Evolutionary conservation across 2,888 invertebrate genomes (phyloP).

Genomic region (Matsumyia berberina): DNA sequence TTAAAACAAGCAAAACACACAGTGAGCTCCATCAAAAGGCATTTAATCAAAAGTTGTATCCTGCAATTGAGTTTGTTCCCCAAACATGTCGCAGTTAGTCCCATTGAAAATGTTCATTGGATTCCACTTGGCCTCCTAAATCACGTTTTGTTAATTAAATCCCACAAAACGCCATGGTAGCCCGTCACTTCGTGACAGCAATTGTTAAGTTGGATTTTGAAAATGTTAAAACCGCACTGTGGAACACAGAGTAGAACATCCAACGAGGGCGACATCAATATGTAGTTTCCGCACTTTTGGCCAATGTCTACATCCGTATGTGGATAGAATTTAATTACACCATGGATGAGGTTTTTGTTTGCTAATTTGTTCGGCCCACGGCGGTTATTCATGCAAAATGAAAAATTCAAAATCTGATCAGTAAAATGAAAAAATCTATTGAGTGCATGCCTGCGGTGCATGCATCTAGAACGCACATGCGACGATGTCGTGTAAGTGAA

Average conservation of each 20-base stretch:
- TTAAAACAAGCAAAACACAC: slow-evolving; percentile 10
- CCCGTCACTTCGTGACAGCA: slow-evolving; percentile 19
- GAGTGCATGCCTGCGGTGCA: not conserved
- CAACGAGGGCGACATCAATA: no score
- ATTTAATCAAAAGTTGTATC: slow-evolving; percentile 7
- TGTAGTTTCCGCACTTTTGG: no score
- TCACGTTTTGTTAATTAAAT: slow-evolving; percentile 20
- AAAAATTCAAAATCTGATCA: not conserved
- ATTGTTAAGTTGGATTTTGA: not conserved
- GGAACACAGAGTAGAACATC: slow-evolving; percentile 1
- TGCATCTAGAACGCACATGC: slow-evolving; percentile 1
- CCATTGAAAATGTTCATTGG: not conserved
- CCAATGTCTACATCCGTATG: no score
- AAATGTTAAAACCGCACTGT: not conserved
- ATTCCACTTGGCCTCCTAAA: not conserved
- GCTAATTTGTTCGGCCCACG: not conserved
- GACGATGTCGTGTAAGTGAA: not conserved
- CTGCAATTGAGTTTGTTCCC: not conserved
- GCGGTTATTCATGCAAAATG: not conserved
- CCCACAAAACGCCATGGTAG: not conserved
- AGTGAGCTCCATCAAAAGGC: not conserved
- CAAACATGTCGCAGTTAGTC: not conserved
- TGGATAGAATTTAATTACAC: slow-evolving; percentile 16
- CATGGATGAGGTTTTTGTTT: not conserved
- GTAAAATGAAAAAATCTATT: not conserved